Percentiles rank a stretch among this genome's conserved stretches.
Evolutionary conservation across 2,888 invertebrate species (phyloP).

Genomic region (Branchellion lobata): DNA sequence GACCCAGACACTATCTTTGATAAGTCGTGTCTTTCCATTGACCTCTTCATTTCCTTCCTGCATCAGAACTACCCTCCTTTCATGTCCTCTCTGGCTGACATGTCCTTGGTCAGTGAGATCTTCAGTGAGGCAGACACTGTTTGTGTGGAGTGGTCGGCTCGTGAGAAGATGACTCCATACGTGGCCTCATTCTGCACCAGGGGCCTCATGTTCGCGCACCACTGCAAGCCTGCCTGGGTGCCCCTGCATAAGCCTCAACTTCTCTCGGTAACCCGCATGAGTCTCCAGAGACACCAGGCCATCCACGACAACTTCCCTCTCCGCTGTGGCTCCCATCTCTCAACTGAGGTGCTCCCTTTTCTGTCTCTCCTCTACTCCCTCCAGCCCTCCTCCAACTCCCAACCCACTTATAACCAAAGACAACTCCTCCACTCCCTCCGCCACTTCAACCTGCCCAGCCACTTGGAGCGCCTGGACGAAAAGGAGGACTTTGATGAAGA

Average conservation of each 20-base stretch:
- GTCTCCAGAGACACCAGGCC: not conserved
- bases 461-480: not conserved
- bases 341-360: slow-evolving; percentile 42
- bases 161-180: slow-evolving; percentile 54
- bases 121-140: slow-evolving; percentile 74
- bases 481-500: not conserved
- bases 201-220: slow-evolving; percentile 56
- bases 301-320: not conserved
- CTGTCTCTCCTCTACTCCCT: slow-evolving; percentile 9
- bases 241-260: slow-evolving; percentile 61
- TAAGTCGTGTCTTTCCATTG: slow-evolving; percentile 60
- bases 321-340: not conserved
- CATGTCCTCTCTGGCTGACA: slow-evolving; percentile 70
- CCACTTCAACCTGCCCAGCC: not conserved
- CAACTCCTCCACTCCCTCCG: not conserved
- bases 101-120: slow-evolving; percentile 68
- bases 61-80: slow-evolving; percentile 68
- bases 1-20: slow-evolving; percentile 61
- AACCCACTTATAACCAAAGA: too few relatives aligned
- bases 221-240: slow-evolving; percentile 56
- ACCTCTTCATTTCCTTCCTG: slow-evolving; percentile 61
- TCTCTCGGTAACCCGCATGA: slow-evolving; percentile 55
- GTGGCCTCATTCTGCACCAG: slow-evolving; percentile 57
- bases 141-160: slow-evolving; percentile 66
- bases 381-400: too few relatives aligned